phyloP scores from a whole-genome alignment of 2,888 invertebrate species.

The Emesis russula region DNA sequence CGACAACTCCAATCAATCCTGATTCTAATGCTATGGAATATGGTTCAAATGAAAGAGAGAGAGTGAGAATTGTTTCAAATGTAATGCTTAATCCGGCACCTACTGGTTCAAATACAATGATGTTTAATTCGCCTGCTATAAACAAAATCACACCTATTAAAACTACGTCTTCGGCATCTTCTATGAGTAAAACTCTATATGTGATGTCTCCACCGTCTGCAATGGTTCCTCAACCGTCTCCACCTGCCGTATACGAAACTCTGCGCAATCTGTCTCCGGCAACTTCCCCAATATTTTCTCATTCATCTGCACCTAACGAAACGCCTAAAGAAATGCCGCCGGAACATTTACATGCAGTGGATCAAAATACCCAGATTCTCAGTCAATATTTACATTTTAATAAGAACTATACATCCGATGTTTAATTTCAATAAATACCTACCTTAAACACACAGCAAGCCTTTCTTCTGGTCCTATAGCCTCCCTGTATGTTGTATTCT shows the following conservation, averaged over 20 bases:
- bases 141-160: slow-evolving; percentile 19
- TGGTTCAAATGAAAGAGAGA: slow-evolving; percentile 57
- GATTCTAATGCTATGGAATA: slow-evolving; percentile 47
- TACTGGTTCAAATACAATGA: slow-evolving; percentile 52
- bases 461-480: too few relatives aligned
- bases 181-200: slow-evolving; percentile 15
- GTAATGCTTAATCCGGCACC: slow-evolving; percentile 47
- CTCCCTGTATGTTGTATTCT: too few relatives aligned
- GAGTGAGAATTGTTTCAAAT: slow-evolving; percentile 53
- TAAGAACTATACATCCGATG: too few relatives aligned
- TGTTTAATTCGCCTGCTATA: slow-evolving; percentile 51
- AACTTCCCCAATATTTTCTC: slow-evolving; percentile 15
- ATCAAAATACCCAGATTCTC: too few relatives aligned
- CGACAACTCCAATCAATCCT: neutral
- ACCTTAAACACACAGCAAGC: too few relatives aligned
- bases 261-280: slow-evolving; percentile 15
- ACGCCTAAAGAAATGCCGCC: too few relatives aligned
- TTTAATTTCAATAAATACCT: too few relatives aligned
- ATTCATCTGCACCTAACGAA: slow-evolving; percentile 6
- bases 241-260: slow-evolving; percentile 15
- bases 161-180: slow-evolving; percentile 10
- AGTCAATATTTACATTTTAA: too few relatives aligned
- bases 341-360: too few relatives aligned
- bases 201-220: slow-evolving; percentile 15
- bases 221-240: slow-evolving; percentile 15